Evolutionary conservation across 2,888 invertebrate genomes (phyloP), one percentile per base, ranked within the genome.

Genomic region (Drosophila paucipuncta): DNA sequence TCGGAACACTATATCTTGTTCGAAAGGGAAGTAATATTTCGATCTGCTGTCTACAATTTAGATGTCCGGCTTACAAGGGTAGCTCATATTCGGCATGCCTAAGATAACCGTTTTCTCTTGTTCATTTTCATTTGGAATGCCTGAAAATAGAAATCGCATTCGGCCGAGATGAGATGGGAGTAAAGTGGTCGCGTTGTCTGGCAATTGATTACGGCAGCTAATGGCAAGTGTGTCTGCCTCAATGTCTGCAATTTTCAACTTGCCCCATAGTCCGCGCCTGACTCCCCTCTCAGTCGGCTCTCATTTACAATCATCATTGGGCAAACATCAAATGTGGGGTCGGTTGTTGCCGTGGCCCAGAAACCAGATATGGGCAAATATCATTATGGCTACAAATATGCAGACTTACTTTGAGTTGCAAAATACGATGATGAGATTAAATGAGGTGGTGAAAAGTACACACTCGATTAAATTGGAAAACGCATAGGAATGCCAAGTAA

Each of bases 121-220:
- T 68, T 35, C 31, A 30, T 66, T 62, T 37, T 39, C 60, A 73
- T 65, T 79, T 70, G 52, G 75, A 84, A 66, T 68, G 68, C 59
- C 69, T 73, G 67, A 41, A 64, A 76, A 58, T 70, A 73, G 66
- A 57, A 68, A 68, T 75, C 78, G 57, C 65, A 61, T 61, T 73
- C 25, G 25, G 22, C 47, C 9, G n/a, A n/a, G 41, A 57, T 60
- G 47, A 11, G 55, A 41, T 33, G 41, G 22, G 47, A 43, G 66
- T 63, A 66, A 65, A 69, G 55, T 63, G 80, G 84, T 70, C 70
- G 55, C 67, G 67, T 62, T 71, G 80, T 85, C 86, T 86, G 78
- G 82, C 85, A 85, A 87, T 89, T 78, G 80, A 82, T 82, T 67
- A 55, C 68, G 62, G 75, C 66, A 68, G 73, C 82, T 80, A 80